Base-by-base conservation (phyloP, 2,797 vertebrate species). In the Chloroceryle amazona region DNA sequence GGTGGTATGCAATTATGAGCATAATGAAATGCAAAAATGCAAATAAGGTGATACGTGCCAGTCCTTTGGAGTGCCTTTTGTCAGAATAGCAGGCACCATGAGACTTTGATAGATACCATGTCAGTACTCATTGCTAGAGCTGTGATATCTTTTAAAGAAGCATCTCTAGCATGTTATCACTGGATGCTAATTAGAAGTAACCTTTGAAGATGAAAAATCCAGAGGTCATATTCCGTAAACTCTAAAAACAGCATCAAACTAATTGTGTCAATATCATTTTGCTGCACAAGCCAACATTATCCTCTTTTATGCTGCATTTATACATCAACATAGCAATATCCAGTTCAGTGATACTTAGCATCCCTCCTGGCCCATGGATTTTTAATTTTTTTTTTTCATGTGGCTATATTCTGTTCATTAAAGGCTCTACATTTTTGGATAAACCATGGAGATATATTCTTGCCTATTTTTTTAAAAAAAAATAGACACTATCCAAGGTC, bases 11-110 rank as follows among this genome's bases (percentile, higher is more conserved):
- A 99, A 99, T 99, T 99, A 99, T 98, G 98, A 98, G 96, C 92
- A 71, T 99, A 99, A 99, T 99, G 98, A 99, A 98, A 99, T 99
- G 99, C 99, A 99, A 98, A 99, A 99, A 99, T 99, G 99, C 99
- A 99, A 99, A 99, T 99, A 98, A 97, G 98, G 98, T 98, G 98
- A 98, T 98, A 98, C 93, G 80, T 98, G 98, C 98, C 98, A 97
- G 97, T 97, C 97, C 98, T 98, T 98, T 98, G 96, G 98, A 99
- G 98, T 98, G 98, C 97, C 99, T 99, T 99, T 99, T 99, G 99
- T 99, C 98, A 98, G 98, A 98, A 98, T 96, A 98, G 96, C 97
- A 98, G 95, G 98, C 98, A 97, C 98, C 98, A 98, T 94, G 97
- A 98, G 98, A 97, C 98, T 98, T 99, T 99, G 99, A 99, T 99